Base-by-base conservation (phyloP, 2,113 vertebrate species). In the Lophochroa leadbeateri region DNA sequence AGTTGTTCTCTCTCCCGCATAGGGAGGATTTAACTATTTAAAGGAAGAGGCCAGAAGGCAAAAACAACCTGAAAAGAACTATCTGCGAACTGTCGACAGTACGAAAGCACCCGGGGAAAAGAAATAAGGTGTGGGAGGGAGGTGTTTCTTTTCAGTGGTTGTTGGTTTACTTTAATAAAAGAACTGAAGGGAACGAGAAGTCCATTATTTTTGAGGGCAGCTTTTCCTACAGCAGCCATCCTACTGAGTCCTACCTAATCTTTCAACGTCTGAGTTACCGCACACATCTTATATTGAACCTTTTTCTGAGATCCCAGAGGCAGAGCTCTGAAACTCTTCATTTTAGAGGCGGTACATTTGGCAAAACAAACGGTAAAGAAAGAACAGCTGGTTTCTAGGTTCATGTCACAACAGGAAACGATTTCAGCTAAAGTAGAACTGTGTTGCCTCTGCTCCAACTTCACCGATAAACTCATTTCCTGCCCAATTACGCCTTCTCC, bases 91-190 rank as follows among this genome's bases (percentile, higher is more conserved):
- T 2, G 63, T 5, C 19, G 39, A 17, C 28, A 33, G 18, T 17
- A 70, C n/a, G 49, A 71, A 83, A 92, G 27, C 31, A 77, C 31
- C 24, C 58, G 20, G 11, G 17, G 7, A 28, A 86, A 88, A 81
- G 19, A 94, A 85, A 19, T 18, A 16, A 28, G 14, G 12, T 2
- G 1, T 0, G 3, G 0, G 33, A 58, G 57, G 57, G 21, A 35
- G 21, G 24, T 6, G 29, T 21, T 61, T 39, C 15, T 58, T 69
- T 63, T 24, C 35, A 10, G 37, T 47, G 15, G 21, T 57, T 14
- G 37, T 52, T 39, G 16, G 24, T 72, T 64, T 52, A 67, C 23
- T 43, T 71, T 3, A n/a, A 17, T 25, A 23, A n/a, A 76, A 87
- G 69, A 65, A 69, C 7, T 7, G 31, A 28, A 61, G 9, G 10